Conservation (phyloP, 2,113 vertebrate genomes). For the Antechinus flavipes region DNA sequence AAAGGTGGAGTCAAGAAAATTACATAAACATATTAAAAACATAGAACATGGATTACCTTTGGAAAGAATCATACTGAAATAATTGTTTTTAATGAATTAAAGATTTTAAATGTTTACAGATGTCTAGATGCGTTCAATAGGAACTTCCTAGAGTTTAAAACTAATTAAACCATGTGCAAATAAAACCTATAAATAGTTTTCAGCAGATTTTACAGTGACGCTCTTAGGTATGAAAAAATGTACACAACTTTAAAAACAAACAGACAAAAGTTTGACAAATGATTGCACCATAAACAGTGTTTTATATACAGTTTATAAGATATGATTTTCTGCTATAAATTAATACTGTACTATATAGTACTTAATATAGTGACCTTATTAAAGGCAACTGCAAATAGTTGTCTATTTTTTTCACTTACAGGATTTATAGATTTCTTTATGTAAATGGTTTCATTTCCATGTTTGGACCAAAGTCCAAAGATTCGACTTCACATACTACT, state of each 20-base stretch:
- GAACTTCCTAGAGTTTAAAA: slow-evolving; percentile 79
- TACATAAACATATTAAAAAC: slow-evolving; percentile 82
- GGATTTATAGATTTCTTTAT: slow-evolving; percentile 56
- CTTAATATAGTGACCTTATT: slow-evolving; percentile 81
- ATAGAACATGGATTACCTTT: slow-evolving; percentile 81
- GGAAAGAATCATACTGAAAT: slow-evolving; percentile 81
- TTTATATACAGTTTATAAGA: slow-evolving; percentile 89
- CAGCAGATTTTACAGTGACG: slow-evolving; percentile 87
- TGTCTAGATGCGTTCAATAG: slow-evolving; percentile 80
- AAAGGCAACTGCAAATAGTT: slow-evolving; percentile 84
- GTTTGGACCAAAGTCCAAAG: slow-evolving; percentile 76
- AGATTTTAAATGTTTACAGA: slow-evolving; percentile 78
- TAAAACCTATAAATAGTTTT: slow-evolving; percentile 86
- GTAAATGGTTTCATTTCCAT: slow-evolving; percentile 61
- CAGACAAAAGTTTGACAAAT: slow-evolving; percentile 85
- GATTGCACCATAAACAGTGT: slow-evolving; percentile 89
- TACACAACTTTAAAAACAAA: slow-evolving; percentile 83
- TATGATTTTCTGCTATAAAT: slow-evolving; percentile 87
- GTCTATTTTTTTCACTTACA: slow-evolving; percentile 77
- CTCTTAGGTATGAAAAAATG: slow-evolving; percentile 85
- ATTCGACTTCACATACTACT: slow-evolving; percentile 67
- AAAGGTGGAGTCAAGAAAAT: slow-evolving; percentile 72
- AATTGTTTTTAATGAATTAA: slow-evolving; percentile 79
- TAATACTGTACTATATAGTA: slow-evolving; percentile 87
- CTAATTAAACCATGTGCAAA: slow-evolving; percentile 84